These are phyloP conservation scores for Antigone vipio DNA, from an alignment of 2,113 vertebrate genomes.

Conservation along the genomic window DNA sequence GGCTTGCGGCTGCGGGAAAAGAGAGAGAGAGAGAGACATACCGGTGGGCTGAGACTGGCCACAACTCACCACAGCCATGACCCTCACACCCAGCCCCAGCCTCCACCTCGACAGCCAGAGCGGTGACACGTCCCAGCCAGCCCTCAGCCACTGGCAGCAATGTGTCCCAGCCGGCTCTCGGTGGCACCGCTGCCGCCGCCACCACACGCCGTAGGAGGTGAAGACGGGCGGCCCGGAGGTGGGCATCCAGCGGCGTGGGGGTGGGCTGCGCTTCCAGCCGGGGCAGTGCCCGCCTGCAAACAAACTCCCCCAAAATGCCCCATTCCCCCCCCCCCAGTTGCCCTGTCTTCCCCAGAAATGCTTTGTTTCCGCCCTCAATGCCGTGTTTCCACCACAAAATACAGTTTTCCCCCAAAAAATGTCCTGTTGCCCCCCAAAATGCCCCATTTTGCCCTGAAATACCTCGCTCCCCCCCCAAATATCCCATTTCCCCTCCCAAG, in stretches of 20 bases:
- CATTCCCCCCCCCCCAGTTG: no score
- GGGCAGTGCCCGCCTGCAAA: slow-evolving; percentile 41
- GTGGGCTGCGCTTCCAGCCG: neutral
- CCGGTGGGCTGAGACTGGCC: neutral
- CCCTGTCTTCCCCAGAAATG: neutral
- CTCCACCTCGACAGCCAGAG: slow-evolving; percentile 47
- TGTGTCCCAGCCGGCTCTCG: neutral
- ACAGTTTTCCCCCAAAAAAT: neutral
- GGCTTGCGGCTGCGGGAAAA: slow-evolving; percentile 52
- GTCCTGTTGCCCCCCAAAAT: neutral
- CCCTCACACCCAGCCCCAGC: neutral
- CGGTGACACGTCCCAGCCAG: slow-evolving; percentile 41
- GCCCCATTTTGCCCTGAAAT: neutral
- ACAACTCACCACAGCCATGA: neutral
- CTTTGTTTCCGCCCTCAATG: no score
- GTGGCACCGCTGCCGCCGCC: neutral
- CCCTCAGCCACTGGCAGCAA: slow-evolving; percentile 40
- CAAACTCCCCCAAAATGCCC: neutral
- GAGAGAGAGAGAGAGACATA: no score
- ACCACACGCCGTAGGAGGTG: slow-evolving; percentile 12
- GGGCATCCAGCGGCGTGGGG: slow-evolving; percentile 43
- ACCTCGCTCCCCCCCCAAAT: no score
- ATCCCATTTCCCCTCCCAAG: neutral
- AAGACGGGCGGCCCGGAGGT: slow-evolving; percentile 26
- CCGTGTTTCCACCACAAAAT: neutral